Evolutionary conservation across 2,797 vertebrate species (phyloP), one percentile per base, ranked within the genome.

Genomic region (Meda fulgida): DNA sequence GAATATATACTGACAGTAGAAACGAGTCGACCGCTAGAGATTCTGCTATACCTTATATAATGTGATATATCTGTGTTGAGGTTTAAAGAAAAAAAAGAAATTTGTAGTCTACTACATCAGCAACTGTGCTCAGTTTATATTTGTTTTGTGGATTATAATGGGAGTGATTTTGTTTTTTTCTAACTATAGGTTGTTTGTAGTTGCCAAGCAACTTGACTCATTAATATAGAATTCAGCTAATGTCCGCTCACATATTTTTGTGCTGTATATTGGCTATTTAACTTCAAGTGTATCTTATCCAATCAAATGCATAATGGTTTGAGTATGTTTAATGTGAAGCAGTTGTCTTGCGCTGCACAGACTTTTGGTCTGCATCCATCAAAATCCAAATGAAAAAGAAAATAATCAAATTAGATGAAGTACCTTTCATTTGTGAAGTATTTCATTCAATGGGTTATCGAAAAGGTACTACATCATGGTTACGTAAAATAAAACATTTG

Each of bases 1-100:
- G 5, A 66, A 65, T 66, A 48, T 80, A 80, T n/a, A 80, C 40
- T 48, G 78, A 66, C 26, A 63, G 26, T 14, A 43, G 77, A 78
- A 65, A 77, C 38, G 23, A 77, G n/a, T n/a, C n/a, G n/a, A n/a
- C n/a, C n/a, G n/a, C n/a, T n/a, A n/a, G n/a, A n/a, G 19, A 77
- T 60, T 29, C 36, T 7, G 19, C 48, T 55, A 14, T 76, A 23
- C 48, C 29, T 53, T 75, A 21, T 65, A 19, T 43, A 40, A 43
- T 78, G 23, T 78, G 23, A 63, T 31, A 1, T 66, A 46, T 79
- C n/a, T 29, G 19, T 79, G 26, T 18, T 65, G 40, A 7, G 34
- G 29, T 31, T 66, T 46, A 79, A 58, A 38, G 34, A 77, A 4
- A 14, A n/a, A 58, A n/a, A 31, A 31, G 38, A 60, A 11, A 43